These are phyloP conservation scores for Camelus bactrianus DNA, from an alignment of 2,113 vertebrate species.

Conservation along the genomic window DNA sequence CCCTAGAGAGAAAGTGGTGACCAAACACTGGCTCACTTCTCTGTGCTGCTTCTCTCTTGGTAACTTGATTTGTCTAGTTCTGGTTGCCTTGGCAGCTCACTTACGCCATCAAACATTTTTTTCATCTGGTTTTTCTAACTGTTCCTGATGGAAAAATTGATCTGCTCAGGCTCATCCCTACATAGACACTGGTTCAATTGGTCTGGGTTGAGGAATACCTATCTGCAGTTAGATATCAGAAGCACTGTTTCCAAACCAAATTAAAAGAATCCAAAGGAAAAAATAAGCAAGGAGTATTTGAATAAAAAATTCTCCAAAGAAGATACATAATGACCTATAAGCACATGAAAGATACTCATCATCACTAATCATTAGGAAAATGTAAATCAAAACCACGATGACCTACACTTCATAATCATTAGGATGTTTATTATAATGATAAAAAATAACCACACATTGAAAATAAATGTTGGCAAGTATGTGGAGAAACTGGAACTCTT, in stretches of 20 bases:
- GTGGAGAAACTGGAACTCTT: not conserved
- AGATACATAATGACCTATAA: not conserved
- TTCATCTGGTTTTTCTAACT: not conserved
- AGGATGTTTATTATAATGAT: not conserved
- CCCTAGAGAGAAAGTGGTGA: not conserved
- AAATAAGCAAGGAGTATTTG: not conserved
- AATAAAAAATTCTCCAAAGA: not conserved
- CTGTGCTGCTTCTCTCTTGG: not conserved
- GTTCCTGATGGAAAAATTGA: not conserved
- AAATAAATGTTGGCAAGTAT: not conserved
- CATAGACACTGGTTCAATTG: not conserved
- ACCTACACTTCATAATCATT: not conserved
- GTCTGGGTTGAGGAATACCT: not conserved
- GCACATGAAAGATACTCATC: not conserved
- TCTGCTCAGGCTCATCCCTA: not conserved
- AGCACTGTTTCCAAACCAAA: not conserved
- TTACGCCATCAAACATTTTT: not conserved
- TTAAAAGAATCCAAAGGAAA: not conserved
- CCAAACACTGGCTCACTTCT: not conserved
- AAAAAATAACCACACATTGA: not conserved
- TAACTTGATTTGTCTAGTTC: not conserved
- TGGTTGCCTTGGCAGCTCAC: not conserved
- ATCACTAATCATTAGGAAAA: not conserved
- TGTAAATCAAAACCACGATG: not conserved
- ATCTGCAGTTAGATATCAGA: not conserved